Base-by-base conservation (phyloP, 2,113 vertebrate genomes). In the Lophochroa leadbeateri region DNA sequence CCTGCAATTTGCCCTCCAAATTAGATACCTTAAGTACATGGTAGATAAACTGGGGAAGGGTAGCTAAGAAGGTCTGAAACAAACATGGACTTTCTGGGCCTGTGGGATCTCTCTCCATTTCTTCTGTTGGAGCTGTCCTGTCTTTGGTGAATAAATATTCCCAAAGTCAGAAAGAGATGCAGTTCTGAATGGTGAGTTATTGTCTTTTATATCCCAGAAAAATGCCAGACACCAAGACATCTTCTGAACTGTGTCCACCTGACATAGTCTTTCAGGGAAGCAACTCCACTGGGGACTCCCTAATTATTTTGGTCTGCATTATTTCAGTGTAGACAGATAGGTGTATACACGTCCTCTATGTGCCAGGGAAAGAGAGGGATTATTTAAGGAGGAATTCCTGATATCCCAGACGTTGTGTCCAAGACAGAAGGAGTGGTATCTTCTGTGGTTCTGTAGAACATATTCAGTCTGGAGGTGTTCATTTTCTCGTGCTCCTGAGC, bases 201-300 rank as follows among this genome's bases (percentile, higher is more conserved):
- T 12, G 43, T 11, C 8, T 86, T 72, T 77, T 16, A 19, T 17
- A 41, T 13, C 20, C 20, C 67, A 74, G 29, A 52, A 65, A 81
- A 47, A 1, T 19, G 7, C 11, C 47, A 72, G n/a, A 41, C 6
- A 13, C 29, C 16, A 58, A 50, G 49, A 31, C 9, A 52, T 31
- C 53, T 61, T 37, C 41, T 63, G 16, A 75, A 23, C 50, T 60
- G 13, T 55, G 47, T 57, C 29, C 23, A 60, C 17, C 17, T 61
- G 28, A n/a, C 2, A 7, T 2, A 87, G 23, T 6, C 28, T 64
- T 79, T 47, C 55, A 3, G 14, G 65, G 43, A 84, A 81, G 11
- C 3, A 0, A 23, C 43, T 47, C 4, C 7, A 0, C 17, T 43
- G 19, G 23, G 16, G 19, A 58, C 63, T 91, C 43, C n/a, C 4